These are phyloP conservation scores for Melanostoma scalare DNA, from an alignment of 2,888 invertebrate species.

Conservation along the genomic window DNA sequence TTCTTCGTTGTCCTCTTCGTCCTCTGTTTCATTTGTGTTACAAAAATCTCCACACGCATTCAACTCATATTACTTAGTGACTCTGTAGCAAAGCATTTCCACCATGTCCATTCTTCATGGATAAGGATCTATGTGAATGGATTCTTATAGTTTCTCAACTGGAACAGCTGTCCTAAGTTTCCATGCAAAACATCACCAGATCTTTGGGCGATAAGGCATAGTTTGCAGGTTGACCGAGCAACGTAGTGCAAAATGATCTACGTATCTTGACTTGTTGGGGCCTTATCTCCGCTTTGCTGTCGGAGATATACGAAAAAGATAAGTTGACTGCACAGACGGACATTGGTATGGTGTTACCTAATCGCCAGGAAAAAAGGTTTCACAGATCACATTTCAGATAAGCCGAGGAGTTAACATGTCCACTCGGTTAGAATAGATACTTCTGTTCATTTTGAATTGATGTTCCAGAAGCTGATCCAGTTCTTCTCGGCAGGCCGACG, in stretches of 20 bases:
- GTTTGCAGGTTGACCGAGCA: conserved; percentile 16
- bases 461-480: conserved; percentile 54
- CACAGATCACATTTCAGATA: conserved; percentile 60
- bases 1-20: conserved; percentile 11
- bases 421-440: conserved; percentile 45
- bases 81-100: conserved; percentile 47
- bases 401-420: conserved; percentile 56
- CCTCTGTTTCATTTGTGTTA: conserved; percentile 15
- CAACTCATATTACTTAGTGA: conserved; percentile 65
- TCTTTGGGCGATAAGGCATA: conserved; percentile 45
- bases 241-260: conserved; percentile 57
- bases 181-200: conserved; percentile 60
- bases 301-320: conserved; percentile 53
- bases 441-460: conserved; percentile 45
- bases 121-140: conserved; percentile 63
- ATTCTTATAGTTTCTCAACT: conserved; percentile 35
- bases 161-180: conserved; percentile 53
- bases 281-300: conserved; percentile 68
- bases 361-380: conserved; percentile 46
- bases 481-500: conserved; percentile 11
- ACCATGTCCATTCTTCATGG: conserved; percentile 55
- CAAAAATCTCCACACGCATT: conserved; percentile 57
- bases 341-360: conserved; percentile 61
- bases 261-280: conserved; percentile 55
- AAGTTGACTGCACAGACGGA: conserved; percentile 48